Conservation (phyloP, 2,888 invertebrate species). For the Neoitamus cyanurus region DNA sequence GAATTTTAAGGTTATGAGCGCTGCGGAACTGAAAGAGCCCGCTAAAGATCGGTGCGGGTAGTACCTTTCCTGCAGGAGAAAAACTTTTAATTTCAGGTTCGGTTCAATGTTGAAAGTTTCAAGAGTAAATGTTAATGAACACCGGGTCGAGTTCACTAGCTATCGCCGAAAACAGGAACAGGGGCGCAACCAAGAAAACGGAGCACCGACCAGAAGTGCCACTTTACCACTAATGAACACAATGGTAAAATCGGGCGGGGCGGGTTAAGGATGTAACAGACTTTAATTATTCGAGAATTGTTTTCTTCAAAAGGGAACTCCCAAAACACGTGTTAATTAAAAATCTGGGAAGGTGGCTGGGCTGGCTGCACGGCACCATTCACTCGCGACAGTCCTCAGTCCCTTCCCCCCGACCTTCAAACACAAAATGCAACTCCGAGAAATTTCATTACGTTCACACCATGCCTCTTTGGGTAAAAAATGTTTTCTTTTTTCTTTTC, state of each 20-base stretch:
- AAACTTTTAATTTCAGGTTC: conserved; percentile 41
- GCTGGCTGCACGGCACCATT: background rate
- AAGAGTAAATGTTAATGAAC: conserved; percentile 41
- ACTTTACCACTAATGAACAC: conserved; percentile 41
- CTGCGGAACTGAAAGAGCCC: background rate
- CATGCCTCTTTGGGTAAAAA: background rate
- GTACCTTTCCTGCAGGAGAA: background rate
- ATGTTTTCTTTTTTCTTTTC: background rate
- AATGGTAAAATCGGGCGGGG: conserved; percentile 16
- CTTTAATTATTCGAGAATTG: conserved; percentile 37
- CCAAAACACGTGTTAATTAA: conserved; percentile 40
- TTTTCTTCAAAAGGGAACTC: conserved; percentile 11
- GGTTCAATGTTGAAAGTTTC: conserved; percentile 40
- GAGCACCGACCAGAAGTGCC: conserved; percentile 22
- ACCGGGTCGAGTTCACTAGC: conserved; percentile 35
- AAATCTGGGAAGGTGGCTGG: background rate
- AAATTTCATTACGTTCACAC: conserved; percentile 22
- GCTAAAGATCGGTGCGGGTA: conserved; percentile 13
- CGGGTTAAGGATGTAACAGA: background rate
- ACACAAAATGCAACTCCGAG: background rate
- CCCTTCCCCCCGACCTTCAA: background rate
- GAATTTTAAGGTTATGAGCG: conserved; percentile 36
- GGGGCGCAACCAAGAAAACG: background rate
- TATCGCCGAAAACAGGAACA: conserved; percentile 21
- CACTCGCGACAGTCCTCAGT: background rate